phyloP scores from a whole-genome alignment of 2,797 vertebrate genomes.

The Hipposideros larvatus region DNA sequence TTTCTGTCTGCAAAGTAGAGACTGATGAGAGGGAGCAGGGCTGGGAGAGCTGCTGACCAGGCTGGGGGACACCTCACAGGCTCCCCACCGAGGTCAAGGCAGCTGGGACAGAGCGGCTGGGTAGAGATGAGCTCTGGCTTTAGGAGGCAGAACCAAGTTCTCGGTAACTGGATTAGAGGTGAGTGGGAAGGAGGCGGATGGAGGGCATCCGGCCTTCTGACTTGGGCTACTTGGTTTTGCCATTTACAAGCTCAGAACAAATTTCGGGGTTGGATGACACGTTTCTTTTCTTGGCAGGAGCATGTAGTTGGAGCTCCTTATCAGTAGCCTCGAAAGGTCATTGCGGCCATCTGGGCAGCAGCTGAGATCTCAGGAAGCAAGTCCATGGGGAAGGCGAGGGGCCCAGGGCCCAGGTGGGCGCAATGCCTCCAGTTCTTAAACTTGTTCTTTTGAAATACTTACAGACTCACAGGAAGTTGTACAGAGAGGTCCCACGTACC shows the following conservation, averaged over 20 bases:
- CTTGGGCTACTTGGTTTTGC: not conserved
- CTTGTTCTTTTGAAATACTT: constrained; percentile 28
- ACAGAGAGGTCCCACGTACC: not conserved
- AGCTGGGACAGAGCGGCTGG: not conserved
- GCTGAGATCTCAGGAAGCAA: not conserved
- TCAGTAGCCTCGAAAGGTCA: not conserved
- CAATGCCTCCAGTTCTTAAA: not conserved
- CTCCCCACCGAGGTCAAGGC: not conserved
- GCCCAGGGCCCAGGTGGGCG: not conserved
- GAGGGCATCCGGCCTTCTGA: not conserved
- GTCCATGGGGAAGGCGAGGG: not conserved
- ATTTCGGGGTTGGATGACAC: not conserved
- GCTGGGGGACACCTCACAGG: not conserved
- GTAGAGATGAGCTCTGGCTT: not conserved
- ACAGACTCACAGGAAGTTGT: not conserved
- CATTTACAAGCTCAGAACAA: not conserved
- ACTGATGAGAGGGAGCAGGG: not conserved
- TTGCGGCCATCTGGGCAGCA: not conserved
- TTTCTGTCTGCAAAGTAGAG: not conserved
- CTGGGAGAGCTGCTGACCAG: not conserved
- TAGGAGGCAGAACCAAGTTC: not conserved
- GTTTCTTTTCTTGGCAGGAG: not conserved
- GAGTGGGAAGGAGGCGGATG: accelerated
- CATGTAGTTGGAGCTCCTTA: not conserved
- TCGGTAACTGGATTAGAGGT: not conserved